Evolutionary conservation across 2,888 invertebrate species (phyloP).

Genomic region (Morinoia aosen): DNA sequence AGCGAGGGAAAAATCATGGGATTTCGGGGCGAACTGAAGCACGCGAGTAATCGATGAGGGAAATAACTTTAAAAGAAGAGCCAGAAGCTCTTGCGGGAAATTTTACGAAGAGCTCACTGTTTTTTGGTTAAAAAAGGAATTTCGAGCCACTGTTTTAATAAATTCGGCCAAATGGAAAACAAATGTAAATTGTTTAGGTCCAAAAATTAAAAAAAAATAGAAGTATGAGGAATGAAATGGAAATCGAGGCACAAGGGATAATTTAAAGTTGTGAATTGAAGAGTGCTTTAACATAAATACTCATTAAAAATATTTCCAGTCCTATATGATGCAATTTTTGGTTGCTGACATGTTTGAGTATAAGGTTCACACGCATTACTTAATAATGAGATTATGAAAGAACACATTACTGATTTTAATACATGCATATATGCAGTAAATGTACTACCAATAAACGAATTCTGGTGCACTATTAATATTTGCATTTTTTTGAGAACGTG

Average conservation of each 20-base stretch:
- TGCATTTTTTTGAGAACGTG: no score
- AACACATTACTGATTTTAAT: no score
- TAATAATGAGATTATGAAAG: no score
- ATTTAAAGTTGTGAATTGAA: neutral
- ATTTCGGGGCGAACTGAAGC: slow-evolving; percentile 18
- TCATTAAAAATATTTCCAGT: no score
- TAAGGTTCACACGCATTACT: no score
- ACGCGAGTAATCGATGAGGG: neutral
- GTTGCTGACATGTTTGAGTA: no score
- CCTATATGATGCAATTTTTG: no score
- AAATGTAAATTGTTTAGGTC: neutral
- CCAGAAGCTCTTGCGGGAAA: neutral
- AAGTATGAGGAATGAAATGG: neutral
- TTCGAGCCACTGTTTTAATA: neutral
- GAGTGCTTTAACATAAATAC: no score
- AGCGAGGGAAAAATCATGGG: slow-evolving; percentile 16
- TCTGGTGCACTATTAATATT: no score
- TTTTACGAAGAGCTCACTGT: neutral
- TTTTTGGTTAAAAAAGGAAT: neutral
- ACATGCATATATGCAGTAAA: no score
- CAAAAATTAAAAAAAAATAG: neutral
- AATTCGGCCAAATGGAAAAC: neutral
- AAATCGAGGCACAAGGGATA: neutral
- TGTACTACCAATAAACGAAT: no score
- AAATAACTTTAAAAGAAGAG: neutral